Evolutionary conservation across 2,888 invertebrate species (phyloP), one percentile per base, ranked within the genome.

Genomic region (Vanessa cardui): DNA sequence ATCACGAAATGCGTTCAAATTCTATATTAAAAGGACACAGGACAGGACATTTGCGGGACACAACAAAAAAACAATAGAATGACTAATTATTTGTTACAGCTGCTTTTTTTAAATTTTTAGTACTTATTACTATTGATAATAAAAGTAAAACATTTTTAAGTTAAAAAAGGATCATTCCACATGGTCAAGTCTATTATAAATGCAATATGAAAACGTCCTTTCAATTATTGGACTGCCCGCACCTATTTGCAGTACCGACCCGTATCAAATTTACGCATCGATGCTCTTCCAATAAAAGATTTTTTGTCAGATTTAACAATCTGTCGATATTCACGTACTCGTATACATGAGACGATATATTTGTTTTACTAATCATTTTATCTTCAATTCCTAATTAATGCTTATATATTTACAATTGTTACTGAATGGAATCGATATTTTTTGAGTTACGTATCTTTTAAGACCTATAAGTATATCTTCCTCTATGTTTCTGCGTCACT

Each of bases 241-340:
- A 31, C 54, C 39, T 39, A 56, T 56, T 56, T 56, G 56, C 39
- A 56, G 56, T 39, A 26, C 33, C 9, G 78, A 80, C 83, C 82
- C 80, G 75, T 78, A 80, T 82, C 82, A 83, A 80, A 83, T 81
- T 80, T 77, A 78, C 80, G 78, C 81, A 78, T 80, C 80, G 78
- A 77, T 80, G 79, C 76, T 73, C 79, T 80, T 81, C 77, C 78
- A 81, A 81, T 83, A 73, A 81, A 82, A 83, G 80, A 80, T 60
- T 58, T 62, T 52, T 52, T 49, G 45, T 65, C 46, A 50, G 59
- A 50, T 31, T 65, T 52, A 60, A 56, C 56, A 56, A 33, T 26
- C 15, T 26, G 52, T 21, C 52, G 52, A 15, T 52, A 49, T 49
- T 49, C 16, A 46, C 46, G 2, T n/a, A 46, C n/a, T 46, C 46